A percentile compares a stretch with the other conserved stretches of the same genome.
These are phyloP conservation scores for Microctenopoma stevenorrisi DNA, from an alignment of 2,797 vertebrate genomes.

Conservation along the genomic window DNA sequence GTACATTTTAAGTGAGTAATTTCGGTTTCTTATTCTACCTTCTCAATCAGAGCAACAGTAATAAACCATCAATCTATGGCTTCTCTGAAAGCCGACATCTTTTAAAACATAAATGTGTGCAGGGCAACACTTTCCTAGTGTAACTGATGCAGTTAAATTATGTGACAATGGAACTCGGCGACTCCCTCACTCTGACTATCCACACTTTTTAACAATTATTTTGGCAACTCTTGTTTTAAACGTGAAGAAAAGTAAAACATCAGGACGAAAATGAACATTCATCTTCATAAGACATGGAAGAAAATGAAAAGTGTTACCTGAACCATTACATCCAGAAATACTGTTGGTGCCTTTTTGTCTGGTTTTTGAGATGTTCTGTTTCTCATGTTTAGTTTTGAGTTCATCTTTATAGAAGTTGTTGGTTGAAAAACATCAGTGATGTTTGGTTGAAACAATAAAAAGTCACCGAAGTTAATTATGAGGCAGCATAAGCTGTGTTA, in stretches of 20 bases:
- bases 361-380: background rate
- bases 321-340: too few species aligned
- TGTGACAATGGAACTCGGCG: background rate
- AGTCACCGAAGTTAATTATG: background rate
- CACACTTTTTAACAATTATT: background rate
- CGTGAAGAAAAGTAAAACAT: background rate
- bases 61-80: background rate
- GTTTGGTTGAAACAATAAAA: background rate
- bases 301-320: too few species aligned
- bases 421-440: background rate
- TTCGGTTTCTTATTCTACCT: constrained; percentile 1
- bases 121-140: background rate
- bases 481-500: background rate
- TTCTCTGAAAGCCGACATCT: background rate
- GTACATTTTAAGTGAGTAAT: constrained; percentile 1
- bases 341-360: too few species aligned
- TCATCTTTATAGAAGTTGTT: background rate
- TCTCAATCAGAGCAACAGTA: constrained; percentile 3
- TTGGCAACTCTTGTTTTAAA: background rate
- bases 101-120: background rate
- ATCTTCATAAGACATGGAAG: background rate
- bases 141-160: background rate
- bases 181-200: background rate
- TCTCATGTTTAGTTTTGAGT: background rate
- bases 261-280: background rate